These are phyloP conservation scores for Elymnias hypermnestra DNA, from an alignment of 1,140 invertebrate species.

Conservation along the genomic window DNA sequence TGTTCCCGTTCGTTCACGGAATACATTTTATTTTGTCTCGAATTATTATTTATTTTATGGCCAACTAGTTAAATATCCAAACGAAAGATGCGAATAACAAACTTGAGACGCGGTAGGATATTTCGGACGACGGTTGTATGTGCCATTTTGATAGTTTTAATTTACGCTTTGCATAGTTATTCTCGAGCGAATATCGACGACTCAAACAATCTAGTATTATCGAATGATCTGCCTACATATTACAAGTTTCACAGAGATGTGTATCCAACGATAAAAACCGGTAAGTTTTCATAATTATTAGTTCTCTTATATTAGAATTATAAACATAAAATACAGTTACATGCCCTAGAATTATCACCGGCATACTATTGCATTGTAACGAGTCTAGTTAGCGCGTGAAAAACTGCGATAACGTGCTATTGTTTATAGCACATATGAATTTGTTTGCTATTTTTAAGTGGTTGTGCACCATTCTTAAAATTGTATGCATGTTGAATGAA, in stretches of 20 bases:
- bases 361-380: no score
- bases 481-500: no score
- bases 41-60: constrained; percentile 16
- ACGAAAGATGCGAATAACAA: constrained; percentile 61
- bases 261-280: constrained; percentile 48
- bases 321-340: constrained; percentile 39
- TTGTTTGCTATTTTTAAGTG: no score
- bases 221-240: constrained; percentile 30
- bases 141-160: constrained; percentile 47
- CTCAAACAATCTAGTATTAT: constrained; percentile 27
- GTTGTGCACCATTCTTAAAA: no score
- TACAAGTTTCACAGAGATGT: constrained; percentile 56
- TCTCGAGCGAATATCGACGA: constrained; percentile 37
- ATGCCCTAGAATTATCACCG: constrained; percentile 28
- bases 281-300: constrained; percentile 14
- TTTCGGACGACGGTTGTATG: constrained; percentile 43
- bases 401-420: no score
- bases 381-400: no score
- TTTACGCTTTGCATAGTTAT: constrained; percentile 59
- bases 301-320: neutral
- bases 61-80: neutral
- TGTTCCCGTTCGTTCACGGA: no score
- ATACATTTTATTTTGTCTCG: constrained; percentile 20
- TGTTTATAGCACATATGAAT: no score
- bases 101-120: constrained; percentile 60